Conservation (phyloP, 1,140 invertebrate genomes). For the Drosophila truncata region DNA sequence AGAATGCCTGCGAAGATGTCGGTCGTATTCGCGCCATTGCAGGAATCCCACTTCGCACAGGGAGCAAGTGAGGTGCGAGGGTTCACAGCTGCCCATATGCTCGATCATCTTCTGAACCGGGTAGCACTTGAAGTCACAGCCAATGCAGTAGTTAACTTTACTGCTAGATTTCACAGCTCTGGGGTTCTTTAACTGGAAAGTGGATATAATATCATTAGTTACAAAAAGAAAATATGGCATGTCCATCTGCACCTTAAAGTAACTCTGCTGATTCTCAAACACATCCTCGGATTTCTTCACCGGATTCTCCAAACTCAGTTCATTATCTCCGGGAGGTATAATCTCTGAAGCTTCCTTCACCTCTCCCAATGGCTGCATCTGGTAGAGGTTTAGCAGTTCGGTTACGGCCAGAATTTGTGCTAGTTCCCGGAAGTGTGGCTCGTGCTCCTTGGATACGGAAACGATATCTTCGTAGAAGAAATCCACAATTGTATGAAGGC, state of each 20-base stretch:
- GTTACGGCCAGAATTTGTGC: slow-evolving; percentile 75
- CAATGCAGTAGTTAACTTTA: slow-evolving; percentile 85
- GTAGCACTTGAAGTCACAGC: slow-evolving; percentile 84
- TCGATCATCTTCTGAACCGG: slow-evolving; percentile 84
- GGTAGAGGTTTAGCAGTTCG: slow-evolving; percentile 72
- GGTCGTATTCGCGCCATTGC: slow-evolving; percentile 83
- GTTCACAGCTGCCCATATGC: slow-evolving; percentile 85
- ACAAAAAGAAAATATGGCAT: background rate
- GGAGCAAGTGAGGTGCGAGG: slow-evolving; percentile 86
- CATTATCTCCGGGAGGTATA: slow-evolving; percentile 11
- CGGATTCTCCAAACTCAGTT: slow-evolving; percentile 23
- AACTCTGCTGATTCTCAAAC: slow-evolving; percentile 73
- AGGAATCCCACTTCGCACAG: slow-evolving; percentile 86
- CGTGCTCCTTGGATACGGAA: slow-evolving; percentile 76
- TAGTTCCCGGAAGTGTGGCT: slow-evolving; percentile 72
- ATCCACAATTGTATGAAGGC: slow-evolving; percentile 78
- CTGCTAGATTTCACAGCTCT: slow-evolving; percentile 66
- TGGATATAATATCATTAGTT: background rate
- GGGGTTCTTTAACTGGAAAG: slow-evolving; percentile 68
- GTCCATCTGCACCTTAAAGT: slow-evolving; percentile 67
- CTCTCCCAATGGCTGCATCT: slow-evolving; percentile 55
- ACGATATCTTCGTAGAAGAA: slow-evolving; percentile 83
- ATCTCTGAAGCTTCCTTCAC: slow-evolving; percentile 15
- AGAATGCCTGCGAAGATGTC: slow-evolving; percentile 86
- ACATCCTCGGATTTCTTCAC: slow-evolving; percentile 56